Evolutionary conservation across 2,797 vertebrate species (phyloP), one percentile per base, ranked within the genome.

Genomic region (Vireo griseus): DNA sequence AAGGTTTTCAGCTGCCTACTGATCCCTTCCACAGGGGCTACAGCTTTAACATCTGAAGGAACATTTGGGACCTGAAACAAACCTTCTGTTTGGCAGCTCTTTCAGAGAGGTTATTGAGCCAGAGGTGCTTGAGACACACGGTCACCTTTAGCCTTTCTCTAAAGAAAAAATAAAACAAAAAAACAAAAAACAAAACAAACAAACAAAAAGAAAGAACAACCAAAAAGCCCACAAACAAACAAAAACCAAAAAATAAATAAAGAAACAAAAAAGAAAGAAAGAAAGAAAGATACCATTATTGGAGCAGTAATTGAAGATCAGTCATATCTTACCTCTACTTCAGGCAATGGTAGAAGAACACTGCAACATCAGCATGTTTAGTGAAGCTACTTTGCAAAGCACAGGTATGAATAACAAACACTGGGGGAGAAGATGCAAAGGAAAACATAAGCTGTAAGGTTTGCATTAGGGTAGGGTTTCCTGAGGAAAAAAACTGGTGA

Each of bases 131-230:
- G 94, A n/a, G 97, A 96, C 37, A 96, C 95, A 62, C 98, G 96
- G 96, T 95, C 97, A 95, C 95, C 97, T 94, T 98, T 98, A 94
- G 97, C 97, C 94, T 98, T 98, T 97, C 95, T 95, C 98, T 98
- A 82, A 50, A 48, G 28, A 28, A 31, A n/a, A 55, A 72, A 21
- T 29, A 82, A 90, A 94, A 91, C 33, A 80, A 42, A 42, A 42
- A 18, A 42, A 6, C 42, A 42, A 15, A 40, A 61, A 29, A 2
- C 37, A 19, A 59, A 39, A 21, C 12, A 31, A 52, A 52, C 1
- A 21, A 47, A 48, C 9, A 16, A 48, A 26, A 25, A 9, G 14
- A 25, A n/a, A 24, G 7, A 24, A 22, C 35, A 35, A 91, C 33
- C 78, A 42, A 17, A 42, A 42, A 16, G 16, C 42, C 42, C 39